Percentiles rank a stretch among this genome's conserved stretches.
phyloP scores from a whole-genome alignment of 2,113 vertebrate genomes.

The Crotalus viridis region DNA sequence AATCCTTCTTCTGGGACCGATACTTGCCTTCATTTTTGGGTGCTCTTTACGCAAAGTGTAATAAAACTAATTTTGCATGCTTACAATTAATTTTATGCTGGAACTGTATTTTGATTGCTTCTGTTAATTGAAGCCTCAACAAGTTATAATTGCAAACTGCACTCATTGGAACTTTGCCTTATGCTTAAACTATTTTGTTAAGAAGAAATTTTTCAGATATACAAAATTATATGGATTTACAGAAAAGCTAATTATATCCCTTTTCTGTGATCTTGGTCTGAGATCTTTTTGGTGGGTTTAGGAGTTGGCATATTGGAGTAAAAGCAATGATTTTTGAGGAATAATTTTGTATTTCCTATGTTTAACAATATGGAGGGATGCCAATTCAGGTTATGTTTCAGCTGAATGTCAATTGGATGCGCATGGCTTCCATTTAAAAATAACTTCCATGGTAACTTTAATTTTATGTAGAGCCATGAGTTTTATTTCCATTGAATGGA shows the following conservation, averaged over 20 bases:
- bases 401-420: not conserved
- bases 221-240: not conserved
- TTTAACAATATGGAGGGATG: not conserved
- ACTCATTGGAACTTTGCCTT: slow-evolving; percentile 21
- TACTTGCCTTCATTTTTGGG: slow-evolving; percentile 1
- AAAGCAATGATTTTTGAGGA: not conserved
- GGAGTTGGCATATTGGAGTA: not conserved
- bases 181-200: not conserved
- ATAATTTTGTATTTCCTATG: not conserved
- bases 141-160: slow-evolving; percentile 5
- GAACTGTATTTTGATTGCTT: slow-evolving; percentile 18
- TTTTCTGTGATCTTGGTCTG: not conserved
- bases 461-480: not conserved
- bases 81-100: slow-evolving; percentile 43
- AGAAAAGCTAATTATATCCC: not conserved
- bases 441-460: not conserved
- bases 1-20: slow-evolving; percentile 21
- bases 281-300: not conserved
- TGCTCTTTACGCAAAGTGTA: slow-evolving; percentile 38
- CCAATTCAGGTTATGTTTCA: not conserved
- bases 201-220: not conserved
- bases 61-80: slow-evolving; percentile 40
- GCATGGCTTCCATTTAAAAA: not conserved
- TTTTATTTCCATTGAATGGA: not conserved
- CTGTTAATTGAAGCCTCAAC: slow-evolving; percentile 53